phyloP scores from a whole-genome alignment of 2,888 invertebrate species.

The Papilio protenor region DNA sequence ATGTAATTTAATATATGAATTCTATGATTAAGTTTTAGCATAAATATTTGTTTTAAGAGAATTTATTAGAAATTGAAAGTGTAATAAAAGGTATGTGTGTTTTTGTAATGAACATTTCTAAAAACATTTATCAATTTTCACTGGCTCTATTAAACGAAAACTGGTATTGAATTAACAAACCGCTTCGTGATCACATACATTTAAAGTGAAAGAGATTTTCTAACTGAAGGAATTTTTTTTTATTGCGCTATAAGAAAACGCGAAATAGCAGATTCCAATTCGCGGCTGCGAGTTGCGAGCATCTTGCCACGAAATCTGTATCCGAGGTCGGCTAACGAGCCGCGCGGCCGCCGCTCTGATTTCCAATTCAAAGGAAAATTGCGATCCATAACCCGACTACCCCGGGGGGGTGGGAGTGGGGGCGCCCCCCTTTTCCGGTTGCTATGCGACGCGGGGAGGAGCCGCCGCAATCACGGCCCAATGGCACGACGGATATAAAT shows the following conservation, averaged over 20 bases:
- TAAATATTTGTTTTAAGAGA: not conserved
- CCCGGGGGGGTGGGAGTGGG: conserved; percentile 60
- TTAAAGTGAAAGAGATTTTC: not conserved
- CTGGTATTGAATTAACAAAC: not conserved
- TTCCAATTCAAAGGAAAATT: conserved; percentile 86
- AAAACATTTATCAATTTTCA: no score
- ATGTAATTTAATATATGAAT: conserved; percentile 14
- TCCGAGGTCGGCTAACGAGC: conserved; percentile 75
- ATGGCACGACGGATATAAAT: conserved; percentile 85
- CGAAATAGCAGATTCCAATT: conserved; percentile 68
- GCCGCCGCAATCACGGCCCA: conserved; percentile 85
- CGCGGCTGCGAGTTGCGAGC: conserved; percentile 51
- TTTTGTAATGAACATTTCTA: no score
- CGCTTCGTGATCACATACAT: not conserved
- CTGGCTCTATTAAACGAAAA: not conserved
- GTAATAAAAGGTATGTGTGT: no score
- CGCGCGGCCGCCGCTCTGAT: conserved; percentile 81
- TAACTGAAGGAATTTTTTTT: conserved; percentile 15
- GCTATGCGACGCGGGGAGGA: conserved; percentile 87
- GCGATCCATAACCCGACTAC: conserved; percentile 80
- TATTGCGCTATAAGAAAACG: conserved; percentile 40
- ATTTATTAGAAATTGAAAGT: not conserved
- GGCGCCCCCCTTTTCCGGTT: conserved; percentile 80
- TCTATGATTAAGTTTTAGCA: not conserved
- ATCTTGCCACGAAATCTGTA: conserved; percentile 82